phyloP scores from a whole-genome alignment of 1,140 invertebrate species.

The Araneus ventricosus region DNA sequence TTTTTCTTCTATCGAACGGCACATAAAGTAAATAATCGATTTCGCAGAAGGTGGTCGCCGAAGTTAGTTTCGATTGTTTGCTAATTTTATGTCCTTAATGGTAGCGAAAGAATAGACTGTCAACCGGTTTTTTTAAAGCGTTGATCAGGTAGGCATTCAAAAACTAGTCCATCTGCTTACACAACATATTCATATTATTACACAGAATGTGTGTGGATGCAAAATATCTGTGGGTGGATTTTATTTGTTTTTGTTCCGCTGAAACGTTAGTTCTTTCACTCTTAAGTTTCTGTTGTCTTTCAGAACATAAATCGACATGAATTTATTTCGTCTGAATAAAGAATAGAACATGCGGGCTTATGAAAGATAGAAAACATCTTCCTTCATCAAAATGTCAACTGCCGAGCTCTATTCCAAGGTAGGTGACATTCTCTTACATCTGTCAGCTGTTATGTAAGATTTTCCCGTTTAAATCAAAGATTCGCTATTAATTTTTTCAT shows the following conservation, averaged over 20 bases:
- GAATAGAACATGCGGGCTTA: background rate
- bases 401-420: constrained; percentile 67
- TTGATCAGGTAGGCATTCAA: constrained; percentile 33
- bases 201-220: background rate
- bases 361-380: background rate
- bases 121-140: constrained; percentile 56
- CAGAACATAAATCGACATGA: too few species aligned
- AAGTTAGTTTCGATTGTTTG: constrained; percentile 48
- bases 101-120: constrained; percentile 49
- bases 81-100: constrained; percentile 42
- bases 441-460: background rate
- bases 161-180: constrained; percentile 64
- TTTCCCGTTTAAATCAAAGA: background rate
- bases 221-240: background rate
- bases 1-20: too few species aligned
- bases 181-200: constrained; percentile 17
- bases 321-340: background rate
- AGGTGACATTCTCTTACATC: background rate
- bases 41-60: background rate
- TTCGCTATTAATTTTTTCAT: constrained; percentile 1
- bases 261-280: background rate
- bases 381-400: constrained; percentile 42
- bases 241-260: background rate
- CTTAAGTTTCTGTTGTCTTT: too few species aligned
- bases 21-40: background rate